Conservation (phyloP, 2,888 invertebrate genomes). For the Clistopyga incitator region DNA sequence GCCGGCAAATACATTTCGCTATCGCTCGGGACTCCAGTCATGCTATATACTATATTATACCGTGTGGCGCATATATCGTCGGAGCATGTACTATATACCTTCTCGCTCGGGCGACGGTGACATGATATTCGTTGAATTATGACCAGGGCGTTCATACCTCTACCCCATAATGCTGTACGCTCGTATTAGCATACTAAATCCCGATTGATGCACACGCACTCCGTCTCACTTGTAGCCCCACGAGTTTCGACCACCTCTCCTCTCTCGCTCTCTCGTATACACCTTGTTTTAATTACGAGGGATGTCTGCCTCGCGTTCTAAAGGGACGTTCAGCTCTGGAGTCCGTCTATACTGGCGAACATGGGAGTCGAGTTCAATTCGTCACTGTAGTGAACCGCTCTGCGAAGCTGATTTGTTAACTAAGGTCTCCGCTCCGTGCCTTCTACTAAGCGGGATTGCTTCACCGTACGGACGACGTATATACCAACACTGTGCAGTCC, state of each 20-base stretch:
- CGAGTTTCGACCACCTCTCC: slow-evolving; percentile 44
- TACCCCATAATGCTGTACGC: slow-evolving; percentile 48
- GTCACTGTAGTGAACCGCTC: neutral
- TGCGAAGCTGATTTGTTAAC: slow-evolving; percentile 22
- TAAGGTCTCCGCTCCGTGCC: neutral
- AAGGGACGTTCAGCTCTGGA: slow-evolving; percentile 39
- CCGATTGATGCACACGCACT: slow-evolving; percentile 64
- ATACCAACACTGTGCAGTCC: neutral
- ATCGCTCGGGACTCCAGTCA: slow-evolving; percentile 38
- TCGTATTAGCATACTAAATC: slow-evolving; percentile 68
- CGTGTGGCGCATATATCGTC: slow-evolving; percentile 37
- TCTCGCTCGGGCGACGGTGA: slow-evolving; percentile 43
- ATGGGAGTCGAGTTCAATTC: slow-evolving; percentile 29
- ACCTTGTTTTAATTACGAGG: slow-evolving; percentile 64
- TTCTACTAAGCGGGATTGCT: slow-evolving; percentile 1
- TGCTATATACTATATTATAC: slow-evolving; percentile 17
- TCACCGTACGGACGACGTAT: slow-evolving; percentile 8
- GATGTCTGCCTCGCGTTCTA: slow-evolving; percentile 24
- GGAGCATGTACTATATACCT: slow-evolving; percentile 30
- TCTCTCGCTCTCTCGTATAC: slow-evolving; percentile 48
- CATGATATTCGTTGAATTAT: slow-evolving; percentile 68
- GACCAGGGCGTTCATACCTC: slow-evolving; percentile 56
- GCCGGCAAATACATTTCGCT: slow-evolving; percentile 41
- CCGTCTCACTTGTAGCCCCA: slow-evolving; percentile 40
- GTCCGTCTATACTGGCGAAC: slow-evolving; percentile 37